Evolutionary conservation across 2,113 vertebrate species (phyloP).

Genomic region (Sinocyclocheilus rhinocerous): DNA sequence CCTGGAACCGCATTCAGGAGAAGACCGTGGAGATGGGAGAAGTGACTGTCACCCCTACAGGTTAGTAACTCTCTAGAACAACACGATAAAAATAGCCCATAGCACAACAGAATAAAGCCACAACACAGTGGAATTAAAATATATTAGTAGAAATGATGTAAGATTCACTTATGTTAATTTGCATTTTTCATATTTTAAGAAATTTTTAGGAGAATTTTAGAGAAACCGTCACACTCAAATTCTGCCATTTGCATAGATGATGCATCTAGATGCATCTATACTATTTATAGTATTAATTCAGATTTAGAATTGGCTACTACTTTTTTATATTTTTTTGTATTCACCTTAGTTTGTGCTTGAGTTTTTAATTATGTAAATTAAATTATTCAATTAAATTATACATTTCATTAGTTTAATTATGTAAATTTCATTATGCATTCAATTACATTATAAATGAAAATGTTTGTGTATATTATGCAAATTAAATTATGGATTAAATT

Average conservation of each 20-base stretch:
- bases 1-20: constrained; percentile 87
- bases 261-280: neutral
- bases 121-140: neutral
- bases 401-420: neutral
- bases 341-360: neutral
- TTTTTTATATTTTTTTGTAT: neutral
- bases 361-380: neutral
- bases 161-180: neutral
- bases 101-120: neutral
- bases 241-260: no score
- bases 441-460: neutral
- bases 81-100: neutral
- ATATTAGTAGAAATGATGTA: neutral
- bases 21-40: constrained; percentile 79
- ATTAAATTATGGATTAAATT: neutral
- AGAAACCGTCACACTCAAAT: neutral
- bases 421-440: neutral
- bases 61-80: constrained; percentile 69
- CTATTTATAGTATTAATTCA: neutral
- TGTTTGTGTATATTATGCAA: neutral
- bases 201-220: neutral
- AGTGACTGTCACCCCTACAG: constrained; percentile 79
- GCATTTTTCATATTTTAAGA: neutral
- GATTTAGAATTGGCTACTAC: neutral
- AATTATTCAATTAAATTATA: neutral